Evolutionary conservation across 2,113 vertebrate species (phyloP).

Genomic region (Brachionichthys hirsutus): DNA sequence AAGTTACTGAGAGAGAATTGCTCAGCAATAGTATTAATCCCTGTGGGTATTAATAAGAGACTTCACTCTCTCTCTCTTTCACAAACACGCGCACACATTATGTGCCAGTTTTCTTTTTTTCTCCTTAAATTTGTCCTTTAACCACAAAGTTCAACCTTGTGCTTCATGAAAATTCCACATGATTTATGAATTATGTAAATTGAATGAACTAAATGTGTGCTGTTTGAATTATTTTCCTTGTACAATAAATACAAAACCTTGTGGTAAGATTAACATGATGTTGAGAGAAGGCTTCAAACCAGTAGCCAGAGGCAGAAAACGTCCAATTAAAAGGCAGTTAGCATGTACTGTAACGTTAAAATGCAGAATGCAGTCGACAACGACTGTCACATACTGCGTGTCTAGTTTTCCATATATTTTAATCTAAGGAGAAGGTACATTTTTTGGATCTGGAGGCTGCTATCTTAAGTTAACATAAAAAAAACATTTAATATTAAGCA

Average conservation of each 20-base stretch:
- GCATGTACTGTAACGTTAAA: neutral
- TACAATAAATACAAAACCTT: slow-evolving; percentile 11
- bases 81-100: neutral
- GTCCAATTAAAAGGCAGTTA: slow-evolving; percentile 3
- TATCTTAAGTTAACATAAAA: no score
- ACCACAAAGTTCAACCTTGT: slow-evolving; percentile 5
- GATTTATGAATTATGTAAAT: slow-evolving; percentile 49
- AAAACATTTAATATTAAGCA: no score
- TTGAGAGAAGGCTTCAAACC: neutral
- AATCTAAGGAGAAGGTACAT: no score
- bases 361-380: slow-evolving; percentile 1
- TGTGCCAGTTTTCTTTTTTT: slow-evolving; percentile 20
- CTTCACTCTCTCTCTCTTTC: neutral
- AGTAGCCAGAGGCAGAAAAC: neutral
- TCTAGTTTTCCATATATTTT: no score
- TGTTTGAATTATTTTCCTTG: neutral
- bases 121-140: neutral
- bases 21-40: no score
- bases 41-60: no score
- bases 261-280: slow-evolving; percentile 2
- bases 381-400: no score
- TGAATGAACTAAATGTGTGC: slow-evolving; percentile 31
- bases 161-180: slow-evolving; percentile 54
- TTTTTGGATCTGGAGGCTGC: no score
- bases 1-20: no score